Evolutionary conservation across 1,140 invertebrate species (phyloP).

Genomic region (Xylocopa sonorina): DNA sequence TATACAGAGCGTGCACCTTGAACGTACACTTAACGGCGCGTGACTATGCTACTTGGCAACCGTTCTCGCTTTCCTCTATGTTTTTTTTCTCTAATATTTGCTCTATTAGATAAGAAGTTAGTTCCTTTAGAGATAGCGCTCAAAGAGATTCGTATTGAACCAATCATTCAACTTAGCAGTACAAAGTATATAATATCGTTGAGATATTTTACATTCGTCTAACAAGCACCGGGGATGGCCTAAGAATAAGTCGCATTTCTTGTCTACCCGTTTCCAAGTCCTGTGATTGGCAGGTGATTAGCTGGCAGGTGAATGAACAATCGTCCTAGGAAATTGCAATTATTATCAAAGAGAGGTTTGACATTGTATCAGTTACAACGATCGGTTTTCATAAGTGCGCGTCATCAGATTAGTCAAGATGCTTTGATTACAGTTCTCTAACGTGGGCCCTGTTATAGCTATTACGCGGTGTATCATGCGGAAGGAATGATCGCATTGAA

Average conservation of each 20-base stretch:
- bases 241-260: background rate
- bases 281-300: background rate
- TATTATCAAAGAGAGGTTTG: background rate
- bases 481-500: constrained; percentile 28
- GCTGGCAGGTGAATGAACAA: constrained; percentile 20
- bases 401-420: constrained; percentile 18
- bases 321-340: constrained; percentile 20
- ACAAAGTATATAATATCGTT: background rate
- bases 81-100: background rate
- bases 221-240: background rate
- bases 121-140: too few species aligned
- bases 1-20: constrained; percentile 21
- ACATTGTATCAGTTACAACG: background rate
- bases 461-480: constrained; percentile 25
- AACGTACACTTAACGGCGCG: constrained; percentile 19
- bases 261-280: background rate
- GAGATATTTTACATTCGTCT: background rate
- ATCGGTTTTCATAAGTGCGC: constrained; percentile 26
- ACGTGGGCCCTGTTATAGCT: constrained; percentile 3
- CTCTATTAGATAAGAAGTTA: background rate
- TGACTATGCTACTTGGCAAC: constrained; percentile 11
- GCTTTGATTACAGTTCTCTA: constrained; percentile 26
- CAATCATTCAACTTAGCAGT: background rate
- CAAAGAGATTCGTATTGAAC: background rate
- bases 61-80: background rate